Evolutionary conservation across 2,888 invertebrate genomes (phyloP).

Genomic region (Oegoconia quadripuncta): DNA sequence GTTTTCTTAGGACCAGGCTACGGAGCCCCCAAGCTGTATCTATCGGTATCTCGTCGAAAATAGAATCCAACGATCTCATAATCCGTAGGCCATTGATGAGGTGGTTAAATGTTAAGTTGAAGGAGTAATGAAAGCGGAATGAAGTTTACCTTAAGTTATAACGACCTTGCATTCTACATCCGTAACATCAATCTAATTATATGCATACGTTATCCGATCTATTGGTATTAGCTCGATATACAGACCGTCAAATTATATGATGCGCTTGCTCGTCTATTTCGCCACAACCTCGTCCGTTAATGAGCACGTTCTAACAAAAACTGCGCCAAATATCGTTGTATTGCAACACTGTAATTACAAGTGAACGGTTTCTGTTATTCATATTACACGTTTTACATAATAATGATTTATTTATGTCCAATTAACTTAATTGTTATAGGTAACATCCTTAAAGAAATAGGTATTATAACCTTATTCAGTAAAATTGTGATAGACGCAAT

Average conservation of each 20-base stretch:
- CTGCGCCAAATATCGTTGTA: conserved; percentile 2
- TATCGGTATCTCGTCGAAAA: too few relatives aligned
- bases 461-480: too few relatives aligned
- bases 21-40: too few relatives aligned
- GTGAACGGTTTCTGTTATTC: not conserved
- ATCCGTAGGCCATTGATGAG: too few relatives aligned
- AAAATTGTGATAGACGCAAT: too few relatives aligned
- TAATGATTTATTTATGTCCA: not conserved
- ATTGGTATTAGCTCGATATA: not conserved
- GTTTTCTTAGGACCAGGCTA: too few relatives aligned
- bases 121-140: too few relatives aligned
- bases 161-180: not conserved
- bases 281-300: not conserved
- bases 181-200: too few relatives aligned
- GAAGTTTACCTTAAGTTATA: too few relatives aligned
- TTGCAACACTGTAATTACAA: conserved; percentile 3
- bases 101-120: too few relatives aligned
- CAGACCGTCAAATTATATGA: conserved; percentile 2
- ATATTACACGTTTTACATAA: not conserved
- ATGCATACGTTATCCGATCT: not conserved
- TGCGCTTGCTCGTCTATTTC: not conserved
- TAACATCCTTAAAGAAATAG: too few relatives aligned
- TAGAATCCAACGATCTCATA: not conserved
- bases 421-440: too few relatives aligned
- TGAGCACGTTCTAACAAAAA: not conserved